Evolutionary conservation across 2,888 invertebrate species (phyloP), one percentile per base, ranked within the genome.

Genomic region (Acronicta leporina): DNA sequence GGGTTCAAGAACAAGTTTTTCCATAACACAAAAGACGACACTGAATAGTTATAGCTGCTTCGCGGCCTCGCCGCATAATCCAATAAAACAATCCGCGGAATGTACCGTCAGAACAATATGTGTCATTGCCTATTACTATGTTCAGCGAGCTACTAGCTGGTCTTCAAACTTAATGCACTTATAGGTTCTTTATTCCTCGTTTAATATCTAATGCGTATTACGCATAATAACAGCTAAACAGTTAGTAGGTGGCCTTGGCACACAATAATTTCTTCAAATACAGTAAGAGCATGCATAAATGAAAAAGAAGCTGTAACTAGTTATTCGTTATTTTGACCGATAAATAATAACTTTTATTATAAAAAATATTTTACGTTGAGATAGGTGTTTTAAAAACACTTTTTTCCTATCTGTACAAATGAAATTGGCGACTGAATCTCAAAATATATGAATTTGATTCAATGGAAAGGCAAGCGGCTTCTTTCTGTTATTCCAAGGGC

Each of bases 391-490:
- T 64, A 65, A 59, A 56, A 57, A 63, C 33, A 43, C 35, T 80
- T 64, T 84, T 88, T 77, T 89, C 78, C 87, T 79, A 79, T 80
- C 93, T 68, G 86, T 94, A 94, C 92, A 84, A 82, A 88, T 92
- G 87, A 94, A 94, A 94, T 94, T 94, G 94, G 92, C 92, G 91
- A 92, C 93, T 93, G 94, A 94, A 94, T 94, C 94, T 92, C 94
- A 94, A 94, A 94, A 94, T 94, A 93, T 94, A 94, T 94, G 93
- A 94, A 94, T 94, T 94, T 94, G 94, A 94, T 94, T 94, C 94
- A 94, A 93, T 92, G 94, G 92, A 92, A 92, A 92, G 90, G 93
- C 93, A 88, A 92, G 94, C 94, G 94, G 94, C 94, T 90, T 86
- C 92, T 93, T 89, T 94, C 92, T 92, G 93, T 87, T 87, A 87